Evolutionary conservation across 2,888 invertebrate species (phyloP).

Genomic region (Panzeria rudis): DNA sequence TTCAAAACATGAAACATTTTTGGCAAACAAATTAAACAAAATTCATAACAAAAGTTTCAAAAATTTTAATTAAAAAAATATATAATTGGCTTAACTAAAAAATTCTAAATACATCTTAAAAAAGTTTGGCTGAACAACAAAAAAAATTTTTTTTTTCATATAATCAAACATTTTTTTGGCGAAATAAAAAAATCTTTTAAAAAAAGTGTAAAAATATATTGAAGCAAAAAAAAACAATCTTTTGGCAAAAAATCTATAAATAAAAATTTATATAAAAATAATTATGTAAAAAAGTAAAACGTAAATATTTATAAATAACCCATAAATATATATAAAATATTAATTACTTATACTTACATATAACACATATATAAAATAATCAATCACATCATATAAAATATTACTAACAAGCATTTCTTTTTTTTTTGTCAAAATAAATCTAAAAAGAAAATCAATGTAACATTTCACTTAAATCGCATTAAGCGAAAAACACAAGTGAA

Average conservation of each 20-base stretch:
- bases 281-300: slow-evolving; percentile 58
- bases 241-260: slow-evolving; percentile 47
- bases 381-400: slow-evolving; percentile 52
- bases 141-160: slow-evolving; percentile 18
- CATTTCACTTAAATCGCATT: slow-evolving; percentile 57
- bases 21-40: slow-evolving; percentile 74
- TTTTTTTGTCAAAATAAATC: slow-evolving; percentile 15
- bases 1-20: slow-evolving; percentile 74
- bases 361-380: slow-evolving; percentile 50
- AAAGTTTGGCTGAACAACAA: slow-evolving; percentile 56
- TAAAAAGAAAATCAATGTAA: slow-evolving; percentile 60
- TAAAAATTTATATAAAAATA: slow-evolving; percentile 62
- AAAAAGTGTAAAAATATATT: slow-evolving; percentile 55
- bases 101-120: slow-evolving; percentile 25
- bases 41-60: slow-evolving; percentile 65
- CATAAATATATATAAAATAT: slow-evolving; percentile 41
- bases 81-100: slow-evolving; percentile 67
- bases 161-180: slow-evolving; percentile 62
- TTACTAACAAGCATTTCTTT: slow-evolving; percentile 30
- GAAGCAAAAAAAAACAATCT: slow-evolving; percentile 46
- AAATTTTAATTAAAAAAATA: slow-evolving; percentile 62
- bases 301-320: slow-evolving; percentile 39
- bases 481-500: slow-evolving; percentile 54
- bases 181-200: slow-evolving; percentile 58
- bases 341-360: slow-evolving; percentile 41